A percentile compares a stretch with the other conserved stretches of the same genome.
Conservation (phyloP, 2,888 invertebrate genomes). For the Hirtodrosophila confusa region DNA sequence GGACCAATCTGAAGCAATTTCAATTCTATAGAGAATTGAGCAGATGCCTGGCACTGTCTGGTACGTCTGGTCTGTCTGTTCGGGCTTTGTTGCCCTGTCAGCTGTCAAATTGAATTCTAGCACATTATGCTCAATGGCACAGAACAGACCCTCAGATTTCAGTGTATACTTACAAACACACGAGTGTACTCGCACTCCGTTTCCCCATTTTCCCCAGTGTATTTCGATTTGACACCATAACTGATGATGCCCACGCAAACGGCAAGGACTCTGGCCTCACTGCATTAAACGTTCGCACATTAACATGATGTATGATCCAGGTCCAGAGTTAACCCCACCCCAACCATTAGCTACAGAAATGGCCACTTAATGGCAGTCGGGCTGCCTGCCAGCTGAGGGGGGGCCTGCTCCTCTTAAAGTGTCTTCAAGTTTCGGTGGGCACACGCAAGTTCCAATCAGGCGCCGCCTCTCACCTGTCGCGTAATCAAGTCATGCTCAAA, state of each 20-base stretch:
- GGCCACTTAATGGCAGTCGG: slow-evolving; percentile 50
- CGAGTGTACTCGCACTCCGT: slow-evolving; percentile 3
- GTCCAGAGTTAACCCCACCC: slow-evolving; percentile 24
- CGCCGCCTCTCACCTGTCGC: slow-evolving; percentile 34
- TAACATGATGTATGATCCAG: slow-evolving; percentile 52
- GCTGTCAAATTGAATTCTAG: slow-evolving; percentile 60
- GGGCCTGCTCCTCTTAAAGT: slow-evolving; percentile 25
- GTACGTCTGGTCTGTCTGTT: slow-evolving; percentile 4
- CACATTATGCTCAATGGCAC: slow-evolving; percentile 39
- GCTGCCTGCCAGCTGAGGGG: slow-evolving; percentile 3
- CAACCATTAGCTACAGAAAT: slow-evolving; percentile 56
- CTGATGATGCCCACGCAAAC: slow-evolving; percentile 47
- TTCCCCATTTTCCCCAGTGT: slow-evolving; percentile 45
- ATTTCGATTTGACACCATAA: slow-evolving; percentile 57
- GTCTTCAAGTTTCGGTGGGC: slow-evolving; percentile 17
- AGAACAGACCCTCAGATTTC: slow-evolving; percentile 22
- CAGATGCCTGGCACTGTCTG: slow-evolving; percentile 12
- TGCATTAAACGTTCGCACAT: slow-evolving; percentile 55
- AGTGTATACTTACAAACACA: slow-evolving; percentile 4
- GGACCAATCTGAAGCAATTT: slow-evolving; percentile 22
- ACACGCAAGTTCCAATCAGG: slow-evolving; percentile 39
- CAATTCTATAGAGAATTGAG: slow-evolving; percentile 20
- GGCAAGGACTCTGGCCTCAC: slow-evolving; percentile 6
- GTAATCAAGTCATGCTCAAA: slow-evolving; percentile 53
- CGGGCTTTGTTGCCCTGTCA: slow-evolving; percentile 47